phyloP scores from a whole-genome alignment of 2,113 vertebrate genomes.

The Perca flavescens region DNA sequence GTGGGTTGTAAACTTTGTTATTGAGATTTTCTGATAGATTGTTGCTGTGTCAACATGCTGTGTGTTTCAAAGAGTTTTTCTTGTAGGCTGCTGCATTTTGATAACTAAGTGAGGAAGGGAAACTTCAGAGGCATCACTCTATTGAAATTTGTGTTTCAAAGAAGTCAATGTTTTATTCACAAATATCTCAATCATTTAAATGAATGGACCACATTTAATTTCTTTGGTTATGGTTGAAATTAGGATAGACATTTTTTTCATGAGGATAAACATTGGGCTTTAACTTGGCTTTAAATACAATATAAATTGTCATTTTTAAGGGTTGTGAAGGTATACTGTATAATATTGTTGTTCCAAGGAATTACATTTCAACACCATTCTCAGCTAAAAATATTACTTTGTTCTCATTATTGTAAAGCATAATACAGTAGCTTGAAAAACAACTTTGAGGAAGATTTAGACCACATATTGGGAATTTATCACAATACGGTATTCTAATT shows the following conservation, averaged over 20 bases:
- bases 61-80: background rate
- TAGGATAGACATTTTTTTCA: background rate
- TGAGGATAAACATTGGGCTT: background rate
- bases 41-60: background rate
- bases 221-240: constrained; percentile 8
- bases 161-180: constrained; percentile 6
- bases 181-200: constrained; percentile 10
- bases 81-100: background rate
- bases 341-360: background rate
- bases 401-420: background rate
- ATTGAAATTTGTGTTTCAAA: background rate
- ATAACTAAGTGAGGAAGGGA: background rate
- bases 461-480: constrained; percentile 37
- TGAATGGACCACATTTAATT: background rate
- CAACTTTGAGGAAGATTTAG: constrained; percentile 23
- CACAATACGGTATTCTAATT: constrained; percentile 6
- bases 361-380: constrained; percentile 6
- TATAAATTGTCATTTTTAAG: background rate
- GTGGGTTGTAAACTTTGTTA: background rate
- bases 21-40: background rate
- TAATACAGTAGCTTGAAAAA: constrained; percentile 25
- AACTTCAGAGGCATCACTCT: background rate
- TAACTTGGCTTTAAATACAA: background rate
- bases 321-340: background rate
- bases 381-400: background rate